A percentile compares a stretch with the other conserved stretches of the same genome.
Conservation (phyloP, 2,888 invertebrate species). For the Drosophila algonquin region DNA sequence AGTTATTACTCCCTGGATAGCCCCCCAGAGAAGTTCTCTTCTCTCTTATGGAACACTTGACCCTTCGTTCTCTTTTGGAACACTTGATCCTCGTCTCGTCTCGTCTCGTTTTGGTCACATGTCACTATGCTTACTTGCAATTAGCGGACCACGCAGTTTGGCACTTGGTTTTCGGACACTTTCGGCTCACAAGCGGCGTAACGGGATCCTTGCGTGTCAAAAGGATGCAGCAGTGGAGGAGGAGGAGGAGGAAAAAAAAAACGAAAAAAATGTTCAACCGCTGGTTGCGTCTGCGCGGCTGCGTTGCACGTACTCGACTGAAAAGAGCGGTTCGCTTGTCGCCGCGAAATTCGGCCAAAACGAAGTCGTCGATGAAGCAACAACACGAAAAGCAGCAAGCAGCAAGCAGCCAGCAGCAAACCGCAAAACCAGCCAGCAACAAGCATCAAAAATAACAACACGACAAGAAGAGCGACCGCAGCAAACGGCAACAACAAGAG, state of each 20-base stretch:
- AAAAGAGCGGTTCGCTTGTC: slow-evolving; percentile 44
- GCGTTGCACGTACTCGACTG: slow-evolving; percentile 77
- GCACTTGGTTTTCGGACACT: slow-evolving; percentile 36
- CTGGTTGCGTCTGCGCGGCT: slow-evolving; percentile 69
- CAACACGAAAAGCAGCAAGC: slow-evolving; percentile 13
- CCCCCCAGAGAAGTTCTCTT: background rate
- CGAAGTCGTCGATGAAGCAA: slow-evolving; percentile 32
- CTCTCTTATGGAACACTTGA: too few relatives aligned
- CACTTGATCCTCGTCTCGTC: slow-evolving; percentile 12
- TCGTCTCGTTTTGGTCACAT: slow-evolving; percentile 8
- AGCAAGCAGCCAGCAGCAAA: background rate
- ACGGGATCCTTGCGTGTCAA: slow-evolving; percentile 40
- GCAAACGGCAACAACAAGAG: background rate
- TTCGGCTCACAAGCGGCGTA: slow-evolving; percentile 26
- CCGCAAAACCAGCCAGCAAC: slow-evolving; percentile 1
- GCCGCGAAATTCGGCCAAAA: slow-evolving; percentile 63
- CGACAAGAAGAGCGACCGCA: background rate
- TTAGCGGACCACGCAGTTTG: slow-evolving; percentile 52
- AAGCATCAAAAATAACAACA: background rate
- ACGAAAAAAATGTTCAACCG: slow-evolving; percentile 32
- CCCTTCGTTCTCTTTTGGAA: too few relatives aligned
- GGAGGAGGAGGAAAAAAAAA: slow-evolving; percentile 8
- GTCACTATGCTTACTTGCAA: slow-evolving; percentile 60
- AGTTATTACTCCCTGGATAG: background rate
- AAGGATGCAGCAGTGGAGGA: slow-evolving; percentile 8